Evolutionary conservation across 1,140 invertebrate genomes (phyloP).

Genomic region (Platorchestia sp.): DNA sequence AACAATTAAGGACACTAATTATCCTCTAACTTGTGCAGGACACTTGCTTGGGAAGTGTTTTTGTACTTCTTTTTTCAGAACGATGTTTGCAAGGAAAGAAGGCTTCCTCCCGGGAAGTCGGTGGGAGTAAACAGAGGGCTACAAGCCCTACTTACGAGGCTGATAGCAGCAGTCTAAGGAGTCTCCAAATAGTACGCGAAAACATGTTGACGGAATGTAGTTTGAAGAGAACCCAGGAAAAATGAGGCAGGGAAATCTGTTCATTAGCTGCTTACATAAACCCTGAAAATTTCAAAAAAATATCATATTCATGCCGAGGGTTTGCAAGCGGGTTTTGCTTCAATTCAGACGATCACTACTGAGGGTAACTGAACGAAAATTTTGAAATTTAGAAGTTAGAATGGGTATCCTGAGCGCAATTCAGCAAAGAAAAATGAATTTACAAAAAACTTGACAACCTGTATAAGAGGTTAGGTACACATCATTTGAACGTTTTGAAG

Average conservation of each 20-base stretch:
- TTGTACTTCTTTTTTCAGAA: neutral
- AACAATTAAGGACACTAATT: slow-evolving; percentile 43
- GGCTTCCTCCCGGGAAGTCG: neutral
- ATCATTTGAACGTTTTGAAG: neutral
- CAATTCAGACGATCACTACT: neutral
- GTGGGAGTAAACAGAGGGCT: slow-evolving; percentile 15
- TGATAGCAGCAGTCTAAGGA: neutral
- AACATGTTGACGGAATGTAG: neutral
- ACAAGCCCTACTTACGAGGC: neutral
- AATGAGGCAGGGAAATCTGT: neutral
- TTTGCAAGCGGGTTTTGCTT: neutral
- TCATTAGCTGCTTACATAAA: neutral
- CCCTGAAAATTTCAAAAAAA: neutral
- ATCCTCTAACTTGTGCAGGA: slow-evolving; percentile 26
- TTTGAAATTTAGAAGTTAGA: too few species aligned
- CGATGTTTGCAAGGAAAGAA: slow-evolving; percentile 13
- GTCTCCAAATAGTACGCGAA: neutral
- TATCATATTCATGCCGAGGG: neutral
- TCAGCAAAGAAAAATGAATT: too few species aligned
- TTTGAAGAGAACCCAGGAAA: neutral
- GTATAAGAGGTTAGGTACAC: neutral
- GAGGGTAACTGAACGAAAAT: too few species aligned
- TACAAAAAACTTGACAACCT: neutral
- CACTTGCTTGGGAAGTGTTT: slow-evolving; percentile 3
- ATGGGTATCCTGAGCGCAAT: too few species aligned